These are phyloP conservation scores for Corythucha ciliata DNA, from an alignment of 2,888 invertebrate genomes.

Conservation along the genomic window DNA sequence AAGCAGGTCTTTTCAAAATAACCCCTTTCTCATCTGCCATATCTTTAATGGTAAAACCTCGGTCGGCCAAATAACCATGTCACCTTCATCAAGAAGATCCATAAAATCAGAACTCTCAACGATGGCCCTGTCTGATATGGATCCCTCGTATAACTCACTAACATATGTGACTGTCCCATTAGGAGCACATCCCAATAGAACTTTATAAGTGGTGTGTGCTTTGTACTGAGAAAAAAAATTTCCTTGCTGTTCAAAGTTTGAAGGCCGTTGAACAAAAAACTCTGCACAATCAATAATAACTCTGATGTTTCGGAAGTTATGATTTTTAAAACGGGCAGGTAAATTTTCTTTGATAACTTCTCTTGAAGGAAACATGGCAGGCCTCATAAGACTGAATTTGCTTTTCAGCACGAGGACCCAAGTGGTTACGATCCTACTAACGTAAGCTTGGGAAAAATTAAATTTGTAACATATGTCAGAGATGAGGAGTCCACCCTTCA, in stretches of 20 bases:
- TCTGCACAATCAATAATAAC: slow-evolving; percentile 2
- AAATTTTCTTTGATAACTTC: background rate
- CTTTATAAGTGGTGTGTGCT: background rate
- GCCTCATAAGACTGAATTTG: background rate
- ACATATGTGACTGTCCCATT: background rate
- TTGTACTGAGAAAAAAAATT: background rate
- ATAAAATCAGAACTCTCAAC: background rate
- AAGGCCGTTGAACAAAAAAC: background rate
- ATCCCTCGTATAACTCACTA: background rate
- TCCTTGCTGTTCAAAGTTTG: background rate
- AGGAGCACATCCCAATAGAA: background rate
- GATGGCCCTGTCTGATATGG: background rate
- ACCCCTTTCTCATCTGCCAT: too few species aligned
- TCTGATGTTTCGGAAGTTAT: background rate
- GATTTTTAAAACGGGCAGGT: background rate
- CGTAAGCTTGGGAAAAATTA: too few species aligned
- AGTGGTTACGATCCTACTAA: too few species aligned
- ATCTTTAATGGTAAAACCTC: too few species aligned
- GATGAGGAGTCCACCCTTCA: too few species aligned
- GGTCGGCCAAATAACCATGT: too few species aligned
- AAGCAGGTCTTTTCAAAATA: background rate
- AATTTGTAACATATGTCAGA: too few species aligned
- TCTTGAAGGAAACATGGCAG: background rate
- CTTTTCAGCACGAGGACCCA: too few species aligned
- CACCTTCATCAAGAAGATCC: background rate